Percentiles rank a stretch among this genome's conserved stretches.
These are phyloP conservation scores for Macaria liturata DNA, from an alignment of 2,888 invertebrate species.

Conservation along the genomic window DNA sequence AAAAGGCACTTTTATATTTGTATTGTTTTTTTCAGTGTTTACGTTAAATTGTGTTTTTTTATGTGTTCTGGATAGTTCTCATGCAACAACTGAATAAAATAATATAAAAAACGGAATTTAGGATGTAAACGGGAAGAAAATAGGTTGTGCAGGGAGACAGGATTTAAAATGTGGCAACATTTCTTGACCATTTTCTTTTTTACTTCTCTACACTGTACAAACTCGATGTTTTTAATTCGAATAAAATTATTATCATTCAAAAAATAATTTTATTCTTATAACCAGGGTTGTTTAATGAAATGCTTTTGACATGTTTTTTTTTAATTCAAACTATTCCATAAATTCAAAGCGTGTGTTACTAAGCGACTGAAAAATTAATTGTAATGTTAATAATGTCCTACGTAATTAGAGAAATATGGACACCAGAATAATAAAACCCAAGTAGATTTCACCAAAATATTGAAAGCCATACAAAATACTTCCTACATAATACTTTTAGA, in stretches of 20 bases:
- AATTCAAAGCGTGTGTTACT: conserved; percentile 22
- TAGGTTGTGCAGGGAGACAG: conserved; percentile 59
- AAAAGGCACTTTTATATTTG: background rate
- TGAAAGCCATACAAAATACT: background rate
- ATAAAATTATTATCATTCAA: conserved; percentile 32
- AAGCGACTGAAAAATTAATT: conserved; percentile 22
- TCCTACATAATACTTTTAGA: background rate
- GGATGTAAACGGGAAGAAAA: conserved; percentile 44
- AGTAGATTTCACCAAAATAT: conserved; percentile 8
- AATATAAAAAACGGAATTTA: conserved; percentile 29
- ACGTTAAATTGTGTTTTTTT: background rate
- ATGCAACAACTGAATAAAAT: conserved; percentile 22
- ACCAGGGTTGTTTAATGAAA: conserved; percentile 66
- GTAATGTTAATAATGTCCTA: conserved; percentile 27
- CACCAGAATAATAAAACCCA: conserved; percentile 13
- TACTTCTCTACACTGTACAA: conserved; percentile 73
- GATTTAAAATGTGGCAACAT: conserved; percentile 70
- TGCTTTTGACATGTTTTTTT: conserved; percentile 59
- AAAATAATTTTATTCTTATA: conserved; percentile 32
- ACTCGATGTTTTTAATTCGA: conserved; percentile 61
- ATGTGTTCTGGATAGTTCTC: conserved; percentile 4
- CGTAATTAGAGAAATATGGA: conserved; percentile 23
- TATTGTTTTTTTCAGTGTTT: background rate
- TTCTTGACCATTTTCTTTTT: conserved; percentile 54
- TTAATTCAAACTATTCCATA: conserved; percentile 19